Evolutionary conservation across 2,797 vertebrate genomes (phyloP).

Genomic region (Loris lydekkerianus): DNA sequence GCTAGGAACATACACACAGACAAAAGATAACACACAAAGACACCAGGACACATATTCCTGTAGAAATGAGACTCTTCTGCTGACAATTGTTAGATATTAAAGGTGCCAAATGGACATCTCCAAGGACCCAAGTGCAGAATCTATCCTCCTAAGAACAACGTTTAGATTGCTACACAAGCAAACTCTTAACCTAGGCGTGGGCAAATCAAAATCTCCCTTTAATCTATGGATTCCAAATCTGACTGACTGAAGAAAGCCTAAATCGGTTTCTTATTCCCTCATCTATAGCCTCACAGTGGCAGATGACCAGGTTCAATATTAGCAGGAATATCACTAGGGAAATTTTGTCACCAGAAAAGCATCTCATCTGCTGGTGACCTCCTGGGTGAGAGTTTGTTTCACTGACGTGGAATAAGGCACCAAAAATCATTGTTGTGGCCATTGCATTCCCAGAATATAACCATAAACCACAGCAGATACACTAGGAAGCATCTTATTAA

Average conservation of each 20-base stretch:
- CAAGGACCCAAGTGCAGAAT: not conserved
- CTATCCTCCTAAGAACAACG: not conserved
- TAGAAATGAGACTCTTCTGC: not conserved
- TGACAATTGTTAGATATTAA: not conserved
- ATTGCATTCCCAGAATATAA: not conserved
- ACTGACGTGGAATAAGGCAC: not conserved
- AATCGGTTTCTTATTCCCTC: constrained; percentile 12
- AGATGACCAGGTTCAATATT: not conserved
- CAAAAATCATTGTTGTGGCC: not conserved
- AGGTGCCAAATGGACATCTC: not conserved
- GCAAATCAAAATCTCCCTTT: not conserved
- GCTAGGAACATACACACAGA: not conserved
- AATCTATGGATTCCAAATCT: not conserved
- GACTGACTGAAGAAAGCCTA: not conserved
- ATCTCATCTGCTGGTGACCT: not conserved
- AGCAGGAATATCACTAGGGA: not conserved
- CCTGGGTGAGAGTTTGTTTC: not conserved
- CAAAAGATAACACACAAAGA: not conserved
- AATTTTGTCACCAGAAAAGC: not conserved
- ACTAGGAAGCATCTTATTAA: not conserved
- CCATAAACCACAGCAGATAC: not conserved
- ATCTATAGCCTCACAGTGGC: not conserved
- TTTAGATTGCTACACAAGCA: not conserved
- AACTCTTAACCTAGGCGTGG: not conserved
- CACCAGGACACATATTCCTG: not conserved